These are phyloP conservation scores for Corapipo altera DNA, from an alignment of 2,113 vertebrate genomes.

Conservation along the genomic window DNA sequence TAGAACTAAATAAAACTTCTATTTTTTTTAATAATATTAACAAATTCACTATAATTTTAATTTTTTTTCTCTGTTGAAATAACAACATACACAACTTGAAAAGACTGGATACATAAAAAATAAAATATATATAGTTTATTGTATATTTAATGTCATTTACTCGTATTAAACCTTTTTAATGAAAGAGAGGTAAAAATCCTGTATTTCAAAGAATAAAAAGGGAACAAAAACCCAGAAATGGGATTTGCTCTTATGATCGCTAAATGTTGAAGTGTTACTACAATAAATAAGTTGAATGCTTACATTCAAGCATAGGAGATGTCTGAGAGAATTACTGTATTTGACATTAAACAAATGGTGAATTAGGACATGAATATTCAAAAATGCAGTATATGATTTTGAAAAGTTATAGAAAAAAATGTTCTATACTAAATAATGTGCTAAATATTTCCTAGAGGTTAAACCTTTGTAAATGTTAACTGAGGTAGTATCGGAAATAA, in stretches of 20 bases:
- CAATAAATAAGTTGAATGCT: not conserved
- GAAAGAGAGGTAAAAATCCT: not conserved
- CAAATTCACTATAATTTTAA: not conserved
- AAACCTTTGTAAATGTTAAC: slow-evolving; percentile 5
- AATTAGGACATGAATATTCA: not conserved
- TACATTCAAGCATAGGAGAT: not conserved
- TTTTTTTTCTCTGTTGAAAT: not conserved
- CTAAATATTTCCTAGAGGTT: not conserved
- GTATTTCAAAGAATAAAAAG: not conserved
- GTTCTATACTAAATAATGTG: not conserved
- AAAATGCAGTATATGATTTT: not conserved
- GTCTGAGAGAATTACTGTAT: not conserved
- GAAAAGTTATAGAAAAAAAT: not conserved
- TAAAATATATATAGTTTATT: not conserved
- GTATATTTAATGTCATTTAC: not conserved
- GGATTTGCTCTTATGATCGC: not conserved
- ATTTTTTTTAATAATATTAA: not conserved
- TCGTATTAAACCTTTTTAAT: not conserved
- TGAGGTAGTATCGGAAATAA: not conserved
- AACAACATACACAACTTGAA: not conserved
- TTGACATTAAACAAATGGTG: not conserved
- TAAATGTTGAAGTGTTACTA: not conserved
- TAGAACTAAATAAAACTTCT: not conserved
- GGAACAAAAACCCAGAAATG: accelerated
- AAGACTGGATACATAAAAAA: not conserved